These are phyloP conservation scores for Scomber scombrus DNA, from an alignment of 2,113 vertebrate genomes.

Conservation along the genomic window DNA sequence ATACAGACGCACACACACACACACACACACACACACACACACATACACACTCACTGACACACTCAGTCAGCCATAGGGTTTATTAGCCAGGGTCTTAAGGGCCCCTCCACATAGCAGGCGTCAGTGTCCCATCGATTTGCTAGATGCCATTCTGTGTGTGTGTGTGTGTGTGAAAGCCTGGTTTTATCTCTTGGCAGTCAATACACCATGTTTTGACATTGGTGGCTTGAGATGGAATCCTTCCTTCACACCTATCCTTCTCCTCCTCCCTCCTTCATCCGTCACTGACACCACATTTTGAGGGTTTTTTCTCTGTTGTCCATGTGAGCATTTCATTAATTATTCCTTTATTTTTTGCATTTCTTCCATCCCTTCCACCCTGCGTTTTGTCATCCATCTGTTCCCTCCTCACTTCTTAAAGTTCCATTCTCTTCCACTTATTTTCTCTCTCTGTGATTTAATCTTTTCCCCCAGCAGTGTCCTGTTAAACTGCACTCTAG, in stretches of 20 bases:
- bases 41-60: slow-evolving; percentile 33
- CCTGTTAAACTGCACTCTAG: not conserved
- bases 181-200: slow-evolving; percentile 80
- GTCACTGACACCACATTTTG: slow-evolving; percentile 65
- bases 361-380: not conserved
- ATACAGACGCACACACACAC: slow-evolving; percentile 10
- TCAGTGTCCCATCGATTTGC: slow-evolving; percentile 80
- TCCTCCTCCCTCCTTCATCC: slow-evolving; percentile 45
- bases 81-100: slow-evolving; percentile 79
- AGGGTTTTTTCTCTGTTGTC: not conserved
- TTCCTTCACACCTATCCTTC: slow-evolving; percentile 73
- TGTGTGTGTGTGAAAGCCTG: slow-evolving; percentile 41
- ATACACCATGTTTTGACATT: slow-evolving; percentile 87
- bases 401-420: no score
- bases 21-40: slow-evolving; percentile 37
- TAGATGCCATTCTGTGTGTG: slow-evolving; percentile 51
- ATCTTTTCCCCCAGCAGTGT: not conserved
- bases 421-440: no score
- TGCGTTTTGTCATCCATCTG: not conserved
- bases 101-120: slow-evolving; percentile 76
- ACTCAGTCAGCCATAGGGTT: slow-evolving; percentile 72
- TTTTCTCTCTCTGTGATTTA: not conserved
- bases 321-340: slow-evolving; percentile 1
- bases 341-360: not conserved
- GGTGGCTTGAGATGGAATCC: slow-evolving; percentile 87